phyloP scores from a whole-genome alignment of 2,888 invertebrate genomes.

The Diogma glabrata region DNA sequence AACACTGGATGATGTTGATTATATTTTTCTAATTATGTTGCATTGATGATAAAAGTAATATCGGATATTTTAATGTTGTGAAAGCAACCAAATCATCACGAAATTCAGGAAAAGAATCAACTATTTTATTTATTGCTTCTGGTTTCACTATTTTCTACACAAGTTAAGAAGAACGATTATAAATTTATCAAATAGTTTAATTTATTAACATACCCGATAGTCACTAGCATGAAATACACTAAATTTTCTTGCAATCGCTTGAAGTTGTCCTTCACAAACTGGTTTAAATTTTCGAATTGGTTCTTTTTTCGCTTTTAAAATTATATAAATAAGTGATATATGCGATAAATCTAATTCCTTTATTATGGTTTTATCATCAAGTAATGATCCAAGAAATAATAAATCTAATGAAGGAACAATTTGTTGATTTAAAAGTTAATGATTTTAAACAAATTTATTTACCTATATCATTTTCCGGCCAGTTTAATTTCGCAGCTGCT shows the following conservation, averaged over 20 bases:
- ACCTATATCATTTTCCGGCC: slow-evolving; percentile 42
- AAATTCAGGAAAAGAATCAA: slow-evolving; percentile 54
- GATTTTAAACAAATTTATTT: slow-evolving; percentile 19
- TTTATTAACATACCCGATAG: slow-evolving; percentile 6
- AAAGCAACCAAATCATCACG: slow-evolving; percentile 56
- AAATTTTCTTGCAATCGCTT: slow-evolving; percentile 17
- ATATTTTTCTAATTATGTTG: slow-evolving; percentile 50
- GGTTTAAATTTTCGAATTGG: slow-evolving; percentile 22
- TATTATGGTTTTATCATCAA: slow-evolving; percentile 46
- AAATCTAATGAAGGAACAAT: slow-evolving; percentile 44
- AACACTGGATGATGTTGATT: slow-evolving; percentile 54
- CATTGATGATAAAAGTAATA: slow-evolving; percentile 53
- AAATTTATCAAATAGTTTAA: neutral
- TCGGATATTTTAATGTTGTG: slow-evolving; percentile 59
- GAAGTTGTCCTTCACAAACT: slow-evolving; percentile 31
- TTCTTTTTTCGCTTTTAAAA: slow-evolving; percentile 32
- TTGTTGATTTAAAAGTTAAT: slow-evolving; percentile 33
- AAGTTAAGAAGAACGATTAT: neutral
- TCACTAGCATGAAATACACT: neutral
- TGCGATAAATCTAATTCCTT: slow-evolving; percentile 42
- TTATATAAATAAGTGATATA: slow-evolving; percentile 44
- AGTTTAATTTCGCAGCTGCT: slow-evolving; percentile 39
- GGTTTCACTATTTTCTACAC: slow-evolving; percentile 26
- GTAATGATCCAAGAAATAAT: slow-evolving; percentile 50
- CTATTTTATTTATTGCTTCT: slow-evolving; percentile 42